These are phyloP conservation scores for Ditylenchus weischeri DNA, from an alignment of 2,888 invertebrate genomes.

Conservation along the genomic window DNA sequence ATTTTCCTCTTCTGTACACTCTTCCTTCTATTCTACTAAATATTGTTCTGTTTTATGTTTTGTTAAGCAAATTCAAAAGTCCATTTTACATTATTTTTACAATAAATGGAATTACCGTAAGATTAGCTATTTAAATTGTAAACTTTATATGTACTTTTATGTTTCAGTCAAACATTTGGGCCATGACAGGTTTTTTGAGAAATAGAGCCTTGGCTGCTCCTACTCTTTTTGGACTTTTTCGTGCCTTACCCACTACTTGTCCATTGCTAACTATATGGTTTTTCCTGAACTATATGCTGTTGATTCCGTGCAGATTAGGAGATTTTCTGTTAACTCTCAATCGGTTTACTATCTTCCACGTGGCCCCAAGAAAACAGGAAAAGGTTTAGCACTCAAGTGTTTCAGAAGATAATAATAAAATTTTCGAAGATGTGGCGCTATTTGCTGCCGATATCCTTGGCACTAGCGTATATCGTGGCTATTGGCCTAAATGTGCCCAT, in stretches of 20 bases:
- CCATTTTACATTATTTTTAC: conserved; percentile 7
- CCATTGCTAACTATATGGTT: conserved; percentile 2
- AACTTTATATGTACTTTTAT: too few species aligned
- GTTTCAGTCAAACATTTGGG: neutral
- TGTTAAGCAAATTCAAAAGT: neutral
- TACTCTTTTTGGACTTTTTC: neutral
- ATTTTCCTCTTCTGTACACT: neutral
- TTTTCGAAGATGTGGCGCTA: conserved; percentile 5
- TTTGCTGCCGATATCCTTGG: neutral
- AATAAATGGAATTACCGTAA: conserved; percentile 1
- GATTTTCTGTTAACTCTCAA: conserved; percentile 2
- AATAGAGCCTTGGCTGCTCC: conserved; percentile 6
- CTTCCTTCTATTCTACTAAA: neutral
- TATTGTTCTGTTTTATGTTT: conserved; percentile 10
- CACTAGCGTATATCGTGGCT: neutral
- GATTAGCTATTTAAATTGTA: neutral
- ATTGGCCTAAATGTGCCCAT: neutral
- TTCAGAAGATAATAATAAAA: neutral
- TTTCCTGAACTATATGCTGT: conserved; percentile 9
- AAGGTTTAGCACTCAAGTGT: neutral
- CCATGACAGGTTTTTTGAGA: neutral
- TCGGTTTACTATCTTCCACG: neutral
- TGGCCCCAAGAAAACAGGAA: neutral
- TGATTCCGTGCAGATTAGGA: neutral
- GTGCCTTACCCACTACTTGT: neutral